Base-by-base conservation (phyloP, 2,113 vertebrate genomes). In the Forbesichthys papilliferus region DNA sequence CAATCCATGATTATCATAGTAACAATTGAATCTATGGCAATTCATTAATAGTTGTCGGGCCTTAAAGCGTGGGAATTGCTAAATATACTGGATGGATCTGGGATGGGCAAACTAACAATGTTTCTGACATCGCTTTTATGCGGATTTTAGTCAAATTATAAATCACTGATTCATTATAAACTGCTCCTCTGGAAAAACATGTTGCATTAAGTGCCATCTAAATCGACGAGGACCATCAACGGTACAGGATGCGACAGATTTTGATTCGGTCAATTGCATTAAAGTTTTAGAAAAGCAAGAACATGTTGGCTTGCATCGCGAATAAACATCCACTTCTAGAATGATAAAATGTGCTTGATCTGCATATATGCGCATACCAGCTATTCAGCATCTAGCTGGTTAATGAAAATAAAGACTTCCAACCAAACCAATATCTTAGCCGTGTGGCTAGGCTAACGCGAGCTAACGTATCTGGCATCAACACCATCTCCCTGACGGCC, bases 401-500 rank as follows among this genome's bases (percentile, higher is more conserved):
- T 18, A 60, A 54, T 65, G 69, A 64, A 60, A 59, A 9, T 13
- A 27, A 70, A 61, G 73, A 52, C 56, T 75, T 84, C 33, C 67
- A 61, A 27, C 27, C 27, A 81, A 42, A 57, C 55, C 64, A 64
- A 49, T 12, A 67, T 75, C 60, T 58, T 84, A 86, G 88, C 87
- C 48, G 51, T 53, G 79, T 34, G 76, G 84, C 85, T 90, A 89
- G 65, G 83, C 84, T 90, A 90, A 76, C 71, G 74, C 63, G 7
- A 84, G 86, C 83, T 83, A 27, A 27, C 2, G 27, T 27, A 86
- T 74, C 49, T 85, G 84, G 82, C 86, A 85, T 86, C 80, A 89
- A 87, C 80, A 88, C 81, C 83, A 84, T 56, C 75, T 64, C 49
- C 76, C 68, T 77, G 80, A 76, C 89, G 89, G 85, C 91, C 89